These are phyloP conservation scores for Acrossocheilus fasciatus DNA, from an alignment of 2,797 vertebrate genomes.

Conservation along the genomic window DNA sequence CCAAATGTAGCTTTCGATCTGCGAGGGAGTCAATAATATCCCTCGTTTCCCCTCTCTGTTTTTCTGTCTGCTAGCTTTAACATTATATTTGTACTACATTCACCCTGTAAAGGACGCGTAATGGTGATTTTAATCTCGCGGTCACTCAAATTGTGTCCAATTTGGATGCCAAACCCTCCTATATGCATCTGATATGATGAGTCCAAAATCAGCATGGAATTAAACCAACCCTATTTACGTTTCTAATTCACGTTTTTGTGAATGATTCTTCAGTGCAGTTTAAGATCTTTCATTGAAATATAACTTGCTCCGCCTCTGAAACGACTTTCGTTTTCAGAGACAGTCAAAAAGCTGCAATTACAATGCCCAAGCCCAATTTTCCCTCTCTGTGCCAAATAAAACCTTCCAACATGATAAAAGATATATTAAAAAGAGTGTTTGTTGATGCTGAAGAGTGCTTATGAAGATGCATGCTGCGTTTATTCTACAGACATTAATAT, in stretches of 20 bases:
- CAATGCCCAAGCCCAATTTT: not conserved
- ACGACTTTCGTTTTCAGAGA: not conserved
- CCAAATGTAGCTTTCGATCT: not conserved
- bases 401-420: not conserved
- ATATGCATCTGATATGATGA: not conserved
- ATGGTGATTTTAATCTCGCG: not conserved
- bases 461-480: conserved; percentile 39
- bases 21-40: not conserved
- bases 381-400: conserved; percentile 17
- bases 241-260: not conserved
- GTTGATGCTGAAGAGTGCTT: conserved; percentile 13
- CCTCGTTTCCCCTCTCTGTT: not conserved
- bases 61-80: conserved; percentile 12
- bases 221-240: not conserved
- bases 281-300: not conserved
- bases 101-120: not conserved
- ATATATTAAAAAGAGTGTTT: not conserved
- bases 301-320: not conserved
- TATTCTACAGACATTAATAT: not conserved
- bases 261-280: not conserved
- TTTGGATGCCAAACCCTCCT: not conserved
- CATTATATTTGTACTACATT: not conserved
- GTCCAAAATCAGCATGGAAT: conserved; percentile 2
- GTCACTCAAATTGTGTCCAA: not conserved
- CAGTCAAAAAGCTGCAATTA: not conserved